Percentiles rank a stretch among this genome's conserved stretches.
Evolutionary conservation across 1,140 invertebrate genomes (phyloP).

Genomic region (Spodoptera frugiperda): DNA sequence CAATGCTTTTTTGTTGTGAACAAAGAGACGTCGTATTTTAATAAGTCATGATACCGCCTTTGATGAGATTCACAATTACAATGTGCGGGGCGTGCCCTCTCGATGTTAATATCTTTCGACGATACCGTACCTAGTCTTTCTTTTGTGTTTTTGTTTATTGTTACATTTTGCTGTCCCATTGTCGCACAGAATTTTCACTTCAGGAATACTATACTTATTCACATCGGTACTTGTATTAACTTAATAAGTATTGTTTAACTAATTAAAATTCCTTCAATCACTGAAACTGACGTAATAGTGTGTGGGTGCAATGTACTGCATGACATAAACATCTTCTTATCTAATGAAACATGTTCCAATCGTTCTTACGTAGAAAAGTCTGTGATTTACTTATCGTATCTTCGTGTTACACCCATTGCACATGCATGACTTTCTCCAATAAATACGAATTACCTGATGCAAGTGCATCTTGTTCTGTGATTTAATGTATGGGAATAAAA

Average conservation of each 20-base stretch:
- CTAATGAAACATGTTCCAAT: constrained; percentile 3
- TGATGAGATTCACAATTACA: constrained; percentile 51
- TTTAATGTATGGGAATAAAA: constrained; percentile 50
- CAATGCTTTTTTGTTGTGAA: constrained; percentile 57
- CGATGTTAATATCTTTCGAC: constrained; percentile 49
- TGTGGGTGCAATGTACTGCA: not conserved
- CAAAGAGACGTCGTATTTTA: constrained; percentile 55
- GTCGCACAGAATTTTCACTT: constrained; percentile 11
- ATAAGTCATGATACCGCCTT: constrained; percentile 45
- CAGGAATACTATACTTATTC: no score
- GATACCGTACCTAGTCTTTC: constrained; percentile 48
- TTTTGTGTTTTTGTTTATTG: constrained; percentile 60
- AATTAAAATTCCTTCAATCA: no score
- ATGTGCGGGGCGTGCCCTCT: constrained; percentile 52
- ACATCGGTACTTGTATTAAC: no score
- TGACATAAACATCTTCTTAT: constrained; percentile 51
- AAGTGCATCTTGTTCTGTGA: constrained; percentile 54
- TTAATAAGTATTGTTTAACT: no score
- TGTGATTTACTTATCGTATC: constrained; percentile 37
- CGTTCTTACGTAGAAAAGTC: constrained; percentile 45
- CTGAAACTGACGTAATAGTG: not conserved
- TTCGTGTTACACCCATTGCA: constrained; percentile 47
- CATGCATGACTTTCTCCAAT: constrained; percentile 63
- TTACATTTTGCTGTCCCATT: constrained; percentile 57
- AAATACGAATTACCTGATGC: constrained; percentile 59